A percentile compares a stretch with the other conserved stretches of the same genome.
These are phyloP conservation scores for Hypercompe scribonia DNA, from an alignment of 2,888 invertebrate genomes.

Conservation along the genomic window DNA sequence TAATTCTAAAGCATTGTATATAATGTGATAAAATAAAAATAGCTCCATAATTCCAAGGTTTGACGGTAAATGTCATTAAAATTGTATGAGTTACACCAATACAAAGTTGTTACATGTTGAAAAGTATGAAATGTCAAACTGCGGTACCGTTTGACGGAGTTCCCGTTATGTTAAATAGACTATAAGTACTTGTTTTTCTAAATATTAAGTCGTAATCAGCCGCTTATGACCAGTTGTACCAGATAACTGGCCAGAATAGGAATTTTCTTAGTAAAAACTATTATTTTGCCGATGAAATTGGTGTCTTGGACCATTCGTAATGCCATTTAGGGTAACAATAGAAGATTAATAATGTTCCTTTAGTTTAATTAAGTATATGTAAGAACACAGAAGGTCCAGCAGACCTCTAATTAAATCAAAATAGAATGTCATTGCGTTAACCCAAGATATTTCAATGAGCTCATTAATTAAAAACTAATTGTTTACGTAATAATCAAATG, in stretches of 20 bases:
- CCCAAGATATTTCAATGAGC: slow-evolving; percentile 6
- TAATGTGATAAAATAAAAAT: too few species aligned
- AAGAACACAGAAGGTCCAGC: background rate
- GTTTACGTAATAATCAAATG: slow-evolving; percentile 8
- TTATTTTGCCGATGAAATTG: background rate
- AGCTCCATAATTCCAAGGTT: too few species aligned
- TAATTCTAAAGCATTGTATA: too few species aligned
- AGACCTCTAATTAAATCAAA: slow-evolving; percentile 4
- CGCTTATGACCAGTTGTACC: too few species aligned
- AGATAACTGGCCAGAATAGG: accelerated
- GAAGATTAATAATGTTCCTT: background rate
- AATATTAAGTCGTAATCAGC: background rate
- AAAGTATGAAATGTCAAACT: too few species aligned
- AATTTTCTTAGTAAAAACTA: background rate
- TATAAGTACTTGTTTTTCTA: background rate
- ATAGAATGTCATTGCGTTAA: slow-evolving; percentile 7
- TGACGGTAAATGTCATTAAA: too few species aligned
- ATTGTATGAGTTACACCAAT: too few species aligned
- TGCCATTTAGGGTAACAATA: background rate
- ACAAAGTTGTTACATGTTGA: too few species aligned
- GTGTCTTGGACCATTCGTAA: background rate
- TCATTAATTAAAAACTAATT: slow-evolving; percentile 13
- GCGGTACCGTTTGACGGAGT: too few species aligned
- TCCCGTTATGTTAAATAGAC: too few species aligned
- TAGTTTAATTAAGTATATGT: background rate